Evolutionary conservation across 2,113 vertebrate genomes (phyloP), one percentile per base, ranked within the genome.

Genomic region (Dendrocopos noguchii): DNA sequence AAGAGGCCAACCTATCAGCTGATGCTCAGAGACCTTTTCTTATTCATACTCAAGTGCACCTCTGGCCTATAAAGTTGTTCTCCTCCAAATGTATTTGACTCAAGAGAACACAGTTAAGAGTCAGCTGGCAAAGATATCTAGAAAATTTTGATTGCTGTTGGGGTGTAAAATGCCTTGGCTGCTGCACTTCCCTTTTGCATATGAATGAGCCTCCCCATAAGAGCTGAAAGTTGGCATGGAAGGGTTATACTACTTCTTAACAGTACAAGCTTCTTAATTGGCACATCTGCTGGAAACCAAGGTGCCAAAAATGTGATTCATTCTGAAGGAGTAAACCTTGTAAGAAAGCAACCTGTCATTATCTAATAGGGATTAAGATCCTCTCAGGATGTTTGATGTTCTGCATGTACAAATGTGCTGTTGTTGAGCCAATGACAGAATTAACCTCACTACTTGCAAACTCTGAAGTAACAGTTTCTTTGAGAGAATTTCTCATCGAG

Each of bases 271-370:
- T 39, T 88, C 87, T 84, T 96, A 95, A 91, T 84, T 95, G 93
- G 87, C 87, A 88, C 73, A 92, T 95, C 94, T 96, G 87, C 91
- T 94, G 65, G 73, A 86, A 94, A 83, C 53, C 81, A 90, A 96
- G 59, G 73, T 94, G 93, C 91, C 93, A 96, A 88, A 90, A 95
- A 78, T 46, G 21, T 84, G 91, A 86, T 88, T 94, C 57, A 79
- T 59, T 93, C 1, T 0, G 55, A 92, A 90, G 74, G 50, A 88
- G 77, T 34, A 93, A 82, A 78, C 77, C 70, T 79, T 65, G 50
- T 84, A 90, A 88, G 66, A 94, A 88, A 72, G 60, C 31, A 94
- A 66, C 47, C 39, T 88, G 72, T 66, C 87, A 59, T 71, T 75
- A 87, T 87, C 94, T 95, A 88, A 78, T 21, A 68, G 59, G 80